A percentile compares a stretch with the other conserved stretches of the same genome.
Conservation (phyloP, 37 sponge, comb jelly and placozoan genomes). For the Cladorhizidae sp. region DNA sequence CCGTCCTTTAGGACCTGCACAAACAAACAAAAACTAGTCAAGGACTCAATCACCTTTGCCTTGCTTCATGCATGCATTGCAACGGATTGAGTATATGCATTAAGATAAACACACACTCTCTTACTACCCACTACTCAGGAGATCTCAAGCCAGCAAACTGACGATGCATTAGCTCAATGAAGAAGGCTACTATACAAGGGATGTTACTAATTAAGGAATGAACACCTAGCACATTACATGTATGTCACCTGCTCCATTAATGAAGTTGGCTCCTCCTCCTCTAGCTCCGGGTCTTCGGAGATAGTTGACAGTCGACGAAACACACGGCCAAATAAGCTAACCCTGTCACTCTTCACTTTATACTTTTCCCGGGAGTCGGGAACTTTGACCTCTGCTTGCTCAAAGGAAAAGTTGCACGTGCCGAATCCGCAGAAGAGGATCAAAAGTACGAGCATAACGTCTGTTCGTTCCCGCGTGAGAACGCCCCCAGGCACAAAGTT, state of each 20-base stretch:
- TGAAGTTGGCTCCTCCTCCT: slow-evolving; percentile 20
- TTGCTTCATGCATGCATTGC: too few relatives aligned
- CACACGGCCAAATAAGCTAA: slow-evolving; percentile 6
- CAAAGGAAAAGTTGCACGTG: neutral
- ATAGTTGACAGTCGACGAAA: slow-evolving; percentile 44
- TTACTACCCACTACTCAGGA: too few relatives aligned
- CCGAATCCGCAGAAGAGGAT: slow-evolving; percentile 19
- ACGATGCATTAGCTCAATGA: too few relatives aligned
- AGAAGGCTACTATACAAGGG: too few relatives aligned
- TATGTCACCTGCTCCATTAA: neutral
- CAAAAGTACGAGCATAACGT: slow-evolving; percentile 14
- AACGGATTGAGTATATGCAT: too few relatives aligned
- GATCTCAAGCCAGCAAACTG: too few relatives aligned
- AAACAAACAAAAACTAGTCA: too few relatives aligned
- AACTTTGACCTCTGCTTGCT: neutral
- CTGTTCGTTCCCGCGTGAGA: slow-evolving; percentile 36
- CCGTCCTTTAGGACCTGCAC: too few relatives aligned
- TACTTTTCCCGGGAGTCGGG: neutral
- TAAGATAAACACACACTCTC: too few relatives aligned
- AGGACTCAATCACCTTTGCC: too few relatives aligned
- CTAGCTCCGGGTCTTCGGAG: slow-evolving; percentile 39
- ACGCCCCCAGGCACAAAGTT: slow-evolving; percentile 75
- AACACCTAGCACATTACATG: too few relatives aligned
- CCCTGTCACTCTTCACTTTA: neutral
- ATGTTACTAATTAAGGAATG: too few relatives aligned